Evolutionary conservation across 2,888 invertebrate species (phyloP), one percentile per base, ranked within the genome.

Genomic region (Aphodius sticticus): DNA sequence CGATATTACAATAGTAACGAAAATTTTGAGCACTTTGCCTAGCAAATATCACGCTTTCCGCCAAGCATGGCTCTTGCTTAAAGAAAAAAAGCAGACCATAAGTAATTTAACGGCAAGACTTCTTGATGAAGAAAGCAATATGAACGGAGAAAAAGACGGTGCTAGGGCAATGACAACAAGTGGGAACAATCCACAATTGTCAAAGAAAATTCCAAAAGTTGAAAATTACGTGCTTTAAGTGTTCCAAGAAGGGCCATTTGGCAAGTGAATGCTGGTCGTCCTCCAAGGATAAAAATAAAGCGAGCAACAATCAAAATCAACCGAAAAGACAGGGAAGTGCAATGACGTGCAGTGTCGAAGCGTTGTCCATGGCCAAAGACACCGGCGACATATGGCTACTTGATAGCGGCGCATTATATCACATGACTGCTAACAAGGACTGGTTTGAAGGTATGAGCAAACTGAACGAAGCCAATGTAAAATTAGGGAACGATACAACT

Each of bases 71-170:
- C n/a, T n/a, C n/a, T n/a, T n/a, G n/a, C n/a, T n/a, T n/a, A n/a
- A n/a, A n/a, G n/a, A n/a, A n/a, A n/a, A 9, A 75, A 53, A 75
- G 53, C 75, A 75, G 53, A 36, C 75, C n/a, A 53, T 75, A 36
- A 14, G 38, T 6, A 75, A 75, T 75, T 53, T 75, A 75, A 75
- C 75, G 53, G 75, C 75, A 26, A 12, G 75, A 12, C 16, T 72
- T 35, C 36, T 72, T 15, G 72, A 72, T 16, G 72, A 72, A 36
- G 16, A 16, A 4, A 35, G 26, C 16, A 16, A 72, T 72, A 35
- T 72, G 36, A 16, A 16, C 14, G 16, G 14, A 6, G 16, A 35
- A 35, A 16, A 72, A 12, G 72, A 72, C 12, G 36, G 14, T 35
- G 72, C 16, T 14, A 72, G 26, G 36, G 16, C 72, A 35, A 14